Evolutionary conservation across 2,113 vertebrate genomes (phyloP).

Genomic region (Muscicapa adusta): DNA sequence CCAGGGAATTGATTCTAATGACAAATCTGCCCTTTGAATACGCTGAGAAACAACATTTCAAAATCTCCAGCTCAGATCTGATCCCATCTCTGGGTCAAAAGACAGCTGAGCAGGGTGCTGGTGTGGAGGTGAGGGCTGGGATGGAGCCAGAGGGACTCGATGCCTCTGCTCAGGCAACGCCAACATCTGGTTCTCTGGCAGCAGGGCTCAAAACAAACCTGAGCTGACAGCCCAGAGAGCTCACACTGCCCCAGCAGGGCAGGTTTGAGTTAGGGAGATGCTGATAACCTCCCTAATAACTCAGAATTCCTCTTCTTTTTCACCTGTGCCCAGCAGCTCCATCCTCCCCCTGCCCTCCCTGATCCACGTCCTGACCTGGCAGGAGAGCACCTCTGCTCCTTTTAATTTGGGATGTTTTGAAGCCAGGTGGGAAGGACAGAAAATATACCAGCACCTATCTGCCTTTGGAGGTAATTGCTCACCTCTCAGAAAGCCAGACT

Average conservation of each 20-base stretch:
- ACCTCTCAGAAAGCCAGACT: background rate
- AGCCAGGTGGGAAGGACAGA: background rate
- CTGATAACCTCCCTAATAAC: background rate
- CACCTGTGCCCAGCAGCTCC: background rate
- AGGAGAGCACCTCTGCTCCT: background rate
- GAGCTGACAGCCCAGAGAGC: background rate
- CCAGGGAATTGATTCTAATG: conserved; percentile 13
- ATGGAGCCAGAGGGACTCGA: background rate
- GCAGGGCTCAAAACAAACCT: background rate
- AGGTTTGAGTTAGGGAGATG: background rate
- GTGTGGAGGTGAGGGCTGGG: accelerated
- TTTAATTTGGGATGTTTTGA: background rate
- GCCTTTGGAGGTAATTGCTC: background rate
- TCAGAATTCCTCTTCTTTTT: background rate
- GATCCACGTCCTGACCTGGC: background rate
- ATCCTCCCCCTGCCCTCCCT: background rate
- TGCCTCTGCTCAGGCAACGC: background rate
- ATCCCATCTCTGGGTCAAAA: conserved; percentile 13
- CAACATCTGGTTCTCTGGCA: conserved; percentile 11
- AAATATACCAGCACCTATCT: background rate
- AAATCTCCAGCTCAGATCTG: background rate
- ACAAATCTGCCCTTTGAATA: conserved; percentile 26
- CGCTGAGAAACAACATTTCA: background rate
- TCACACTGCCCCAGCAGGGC: background rate
- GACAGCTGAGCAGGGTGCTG: background rate